phyloP scores from a whole-genome alignment of 2,888 invertebrate genomes.

The Amiota communis region DNA sequence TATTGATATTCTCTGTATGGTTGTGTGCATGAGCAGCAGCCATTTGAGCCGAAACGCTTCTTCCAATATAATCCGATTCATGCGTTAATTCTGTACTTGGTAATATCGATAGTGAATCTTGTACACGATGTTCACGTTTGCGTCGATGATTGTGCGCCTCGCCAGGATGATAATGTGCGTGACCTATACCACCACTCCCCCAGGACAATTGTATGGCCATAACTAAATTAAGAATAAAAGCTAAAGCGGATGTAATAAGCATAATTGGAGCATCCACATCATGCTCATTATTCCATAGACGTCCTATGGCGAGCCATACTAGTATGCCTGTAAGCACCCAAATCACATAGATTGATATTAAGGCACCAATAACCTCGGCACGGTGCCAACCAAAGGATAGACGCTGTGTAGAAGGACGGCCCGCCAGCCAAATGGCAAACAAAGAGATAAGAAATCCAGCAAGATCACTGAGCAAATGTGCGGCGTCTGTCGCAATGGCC shows the following conservation, averaged over 20 bases:
- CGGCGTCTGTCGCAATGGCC: constrained; percentile 59
- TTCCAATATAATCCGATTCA: constrained; percentile 8
- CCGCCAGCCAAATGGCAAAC: constrained; percentile 47
- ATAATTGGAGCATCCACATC: constrained; percentile 89
- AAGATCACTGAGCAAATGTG: constrained; percentile 53
- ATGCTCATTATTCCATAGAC: constrained; percentile 85
- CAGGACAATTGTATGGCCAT: constrained; percentile 50
- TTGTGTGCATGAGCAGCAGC: neutral
- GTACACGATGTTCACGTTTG: neutral
- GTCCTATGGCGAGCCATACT: constrained; percentile 90
- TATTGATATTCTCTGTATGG: constrained; percentile 51
- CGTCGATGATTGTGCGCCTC: neutral
- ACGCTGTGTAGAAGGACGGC: constrained; percentile 61
- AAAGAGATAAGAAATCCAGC: constrained; percentile 55
- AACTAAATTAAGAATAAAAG: constrained; percentile 91
- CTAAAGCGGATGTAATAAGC: constrained; percentile 93
- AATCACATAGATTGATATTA: constrained; percentile 94
- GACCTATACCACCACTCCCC: constrained; percentile 40
- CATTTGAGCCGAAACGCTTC: constrained; percentile 28
- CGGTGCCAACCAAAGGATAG: constrained; percentile 96
- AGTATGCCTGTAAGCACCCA: constrained; percentile 98
- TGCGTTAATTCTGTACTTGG: constrained; percentile 40
- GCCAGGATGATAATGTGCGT: constrained; percentile 30
- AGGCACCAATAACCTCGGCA: constrained; percentile 96
- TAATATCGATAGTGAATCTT: constrained; percentile 43